Conservation (phyloP, 2,113 vertebrate species). For the Ameiurus melas region DNA sequence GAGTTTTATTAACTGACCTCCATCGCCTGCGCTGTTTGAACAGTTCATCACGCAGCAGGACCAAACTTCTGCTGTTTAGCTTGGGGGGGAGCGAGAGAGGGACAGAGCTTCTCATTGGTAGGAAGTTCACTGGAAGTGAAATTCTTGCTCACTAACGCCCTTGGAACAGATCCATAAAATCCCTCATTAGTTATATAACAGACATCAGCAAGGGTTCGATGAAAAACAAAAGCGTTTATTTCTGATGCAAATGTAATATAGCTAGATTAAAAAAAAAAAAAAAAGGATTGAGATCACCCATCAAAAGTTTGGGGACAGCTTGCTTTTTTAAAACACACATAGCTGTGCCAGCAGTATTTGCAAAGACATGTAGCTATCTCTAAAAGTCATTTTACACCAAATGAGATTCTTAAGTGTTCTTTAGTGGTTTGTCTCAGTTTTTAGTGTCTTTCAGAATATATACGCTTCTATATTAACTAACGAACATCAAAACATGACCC, state of each 20-base stretch:
- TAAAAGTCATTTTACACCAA: neutral
- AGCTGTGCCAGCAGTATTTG: neutral
- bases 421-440: neutral
- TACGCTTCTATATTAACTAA: neutral
- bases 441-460: neutral
- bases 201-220: neutral
- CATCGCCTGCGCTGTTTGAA: neutral
- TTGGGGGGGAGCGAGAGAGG: neutral
- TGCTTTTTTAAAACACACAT: neutral
- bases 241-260: neutral
- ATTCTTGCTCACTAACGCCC: neutral
- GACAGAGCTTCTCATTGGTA: slow-evolving; percentile 9
- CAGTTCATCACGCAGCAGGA: slow-evolving; percentile 12
- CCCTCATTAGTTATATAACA: slow-evolving; percentile 12
- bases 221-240: neutral
- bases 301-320: neutral
- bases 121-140: neutral
- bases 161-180: slow-evolving; percentile 11
- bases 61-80: slow-evolving; percentile 18
- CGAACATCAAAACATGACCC: neutral
- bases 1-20: slow-evolving; percentile 23
- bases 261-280: no score
- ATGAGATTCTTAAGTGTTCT: neutral
- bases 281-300: no score
- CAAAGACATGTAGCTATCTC: neutral